These are phyloP conservation scores for Tetanocera ferruginea DNA, from an alignment of 2,888 invertebrate species.

Conservation along the genomic window DNA sequence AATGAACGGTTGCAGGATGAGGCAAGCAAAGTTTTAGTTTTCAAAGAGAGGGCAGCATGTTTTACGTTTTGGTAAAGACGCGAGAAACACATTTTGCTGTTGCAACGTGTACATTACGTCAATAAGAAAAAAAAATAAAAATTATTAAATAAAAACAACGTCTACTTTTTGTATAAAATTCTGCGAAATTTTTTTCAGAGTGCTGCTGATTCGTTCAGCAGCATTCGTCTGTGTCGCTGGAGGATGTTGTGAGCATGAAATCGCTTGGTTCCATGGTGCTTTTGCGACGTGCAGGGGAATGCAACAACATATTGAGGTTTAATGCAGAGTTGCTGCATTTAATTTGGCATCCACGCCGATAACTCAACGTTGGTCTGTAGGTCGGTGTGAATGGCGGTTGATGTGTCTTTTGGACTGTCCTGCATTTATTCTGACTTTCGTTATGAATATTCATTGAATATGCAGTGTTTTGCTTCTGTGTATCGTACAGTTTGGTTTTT, in stretches of 20 bases:
- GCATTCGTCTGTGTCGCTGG: constrained; percentile 5
- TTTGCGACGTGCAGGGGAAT: neutral
- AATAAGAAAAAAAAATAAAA: no score
- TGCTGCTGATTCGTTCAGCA: constrained; percentile 20
- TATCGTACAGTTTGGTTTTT: neutral
- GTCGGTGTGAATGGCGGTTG: neutral
- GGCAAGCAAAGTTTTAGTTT: constrained; percentile 17
- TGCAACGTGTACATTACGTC: neutral
- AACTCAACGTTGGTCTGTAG: neutral
- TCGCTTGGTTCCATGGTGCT: neutral
- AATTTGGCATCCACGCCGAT: constrained; percentile 1
- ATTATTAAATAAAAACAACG: no score
- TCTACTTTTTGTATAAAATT: neutral
- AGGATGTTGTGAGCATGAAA: neutral
- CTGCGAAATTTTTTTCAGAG: constrained; percentile 1
- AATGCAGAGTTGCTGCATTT: constrained; percentile 6
- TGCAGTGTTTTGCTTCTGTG: neutral
- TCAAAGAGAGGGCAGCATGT: no score
- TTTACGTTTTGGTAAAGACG: neutral
- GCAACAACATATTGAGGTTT: neutral
- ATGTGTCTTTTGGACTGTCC: neutral
- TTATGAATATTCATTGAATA: constrained; percentile 7
- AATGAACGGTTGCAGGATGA: neutral
- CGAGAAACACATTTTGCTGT: neutral
- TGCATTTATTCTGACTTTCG: neutral